These are phyloP conservation scores for Phasianus colchicus DNA, from an alignment of 2,113 vertebrate genomes.

Conservation along the genomic window DNA sequence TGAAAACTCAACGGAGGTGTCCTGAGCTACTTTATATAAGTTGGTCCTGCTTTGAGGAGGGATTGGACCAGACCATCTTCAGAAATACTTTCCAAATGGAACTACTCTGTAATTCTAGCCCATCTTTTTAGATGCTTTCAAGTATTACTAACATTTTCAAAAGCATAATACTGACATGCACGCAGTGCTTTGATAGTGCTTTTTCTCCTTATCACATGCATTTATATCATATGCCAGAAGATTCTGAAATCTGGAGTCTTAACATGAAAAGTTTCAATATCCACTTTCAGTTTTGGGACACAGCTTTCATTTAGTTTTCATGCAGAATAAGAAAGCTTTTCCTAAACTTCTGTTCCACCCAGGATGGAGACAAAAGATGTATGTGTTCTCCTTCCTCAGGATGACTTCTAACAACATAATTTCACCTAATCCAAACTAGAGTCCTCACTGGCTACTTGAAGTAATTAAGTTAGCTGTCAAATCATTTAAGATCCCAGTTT, in stretches of 20 bases:
- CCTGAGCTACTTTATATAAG: not conserved
- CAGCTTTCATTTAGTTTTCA: not conserved
- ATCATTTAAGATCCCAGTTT: not conserved
- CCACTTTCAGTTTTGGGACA: not conserved
- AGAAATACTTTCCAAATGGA: not conserved
- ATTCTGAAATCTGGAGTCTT: not conserved
- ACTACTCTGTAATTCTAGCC: not conserved
- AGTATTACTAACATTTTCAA: not conserved
- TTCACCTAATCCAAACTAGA: not conserved
- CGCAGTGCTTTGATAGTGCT: not conserved
- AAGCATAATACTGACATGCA: fast-evolving
- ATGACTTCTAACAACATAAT: not conserved
- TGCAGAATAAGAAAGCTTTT: not conserved
- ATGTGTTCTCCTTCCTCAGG: not conserved
- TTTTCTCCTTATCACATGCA: not conserved
- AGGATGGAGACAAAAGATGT: not conserved
- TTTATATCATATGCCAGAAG: not conserved
- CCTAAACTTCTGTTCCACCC: not conserved
- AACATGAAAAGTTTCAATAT: too few species aligned
- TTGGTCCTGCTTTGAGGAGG: not conserved
- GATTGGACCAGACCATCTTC: not conserved
- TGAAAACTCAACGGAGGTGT: not conserved
- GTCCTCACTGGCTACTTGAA: not conserved
- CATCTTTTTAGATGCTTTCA: not conserved
- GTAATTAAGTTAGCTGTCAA: not conserved